Percentiles rank a stretch among this genome's conserved stretches.
These are phyloP conservation scores for Epinotia ramella DNA, from an alignment of 2,888 invertebrate species.

Conservation along the genomic window DNA sequence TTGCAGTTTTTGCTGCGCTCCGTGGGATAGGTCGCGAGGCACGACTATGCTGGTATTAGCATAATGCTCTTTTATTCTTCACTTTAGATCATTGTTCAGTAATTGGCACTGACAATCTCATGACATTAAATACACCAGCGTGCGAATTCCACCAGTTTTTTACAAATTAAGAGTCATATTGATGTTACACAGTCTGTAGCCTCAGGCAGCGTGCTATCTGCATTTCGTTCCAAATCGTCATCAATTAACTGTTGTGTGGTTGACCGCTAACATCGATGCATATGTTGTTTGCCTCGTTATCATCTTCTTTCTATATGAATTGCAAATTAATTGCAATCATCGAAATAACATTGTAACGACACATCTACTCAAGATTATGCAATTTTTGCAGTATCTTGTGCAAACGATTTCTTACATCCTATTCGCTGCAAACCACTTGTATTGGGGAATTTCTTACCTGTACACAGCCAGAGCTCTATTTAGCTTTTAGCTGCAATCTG, in stretches of 20 bases:
- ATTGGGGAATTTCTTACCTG: too few relatives aligned
- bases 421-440: background rate
- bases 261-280: constrained; percentile 63
- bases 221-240: constrained; percentile 76
- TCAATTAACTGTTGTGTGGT: constrained; percentile 74
- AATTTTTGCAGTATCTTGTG: background rate
- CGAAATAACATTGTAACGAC: background rate
- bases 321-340: constrained; percentile 38
- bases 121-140: background rate
- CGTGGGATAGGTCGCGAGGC: constrained; percentile 81
- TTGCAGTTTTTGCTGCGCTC: constrained; percentile 78
- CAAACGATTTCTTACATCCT: background rate
- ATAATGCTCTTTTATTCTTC: constrained; percentile 74
- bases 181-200: background rate
- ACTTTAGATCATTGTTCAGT: constrained; percentile 62
- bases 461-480: too few relatives aligned
- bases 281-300: constrained; percentile 6
- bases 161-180: constrained; percentile 31
- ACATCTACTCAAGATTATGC: background rate
- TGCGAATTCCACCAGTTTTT: constrained; percentile 4
- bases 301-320: background rate
- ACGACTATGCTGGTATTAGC: constrained; percentile 82
- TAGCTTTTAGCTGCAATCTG: too few relatives aligned
- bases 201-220: constrained; percentile 77
- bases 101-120: constrained; percentile 53